Evolutionary conservation across 2,797 vertebrate genomes (phyloP).

Genomic region (Sorex maritimensis): DNA sequence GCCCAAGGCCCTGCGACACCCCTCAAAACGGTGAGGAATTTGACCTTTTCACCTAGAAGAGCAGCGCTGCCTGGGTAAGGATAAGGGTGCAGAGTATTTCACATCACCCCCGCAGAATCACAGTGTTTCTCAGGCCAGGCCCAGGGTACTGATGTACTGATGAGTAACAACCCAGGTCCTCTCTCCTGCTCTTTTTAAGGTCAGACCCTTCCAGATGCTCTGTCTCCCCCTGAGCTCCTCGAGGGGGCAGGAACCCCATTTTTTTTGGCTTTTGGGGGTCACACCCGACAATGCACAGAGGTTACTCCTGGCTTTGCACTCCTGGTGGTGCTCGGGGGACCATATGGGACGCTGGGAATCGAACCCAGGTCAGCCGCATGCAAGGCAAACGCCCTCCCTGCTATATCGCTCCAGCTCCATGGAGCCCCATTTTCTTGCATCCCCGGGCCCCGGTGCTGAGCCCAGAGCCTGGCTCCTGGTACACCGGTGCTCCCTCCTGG

Average conservation of each 20-base stretch:
- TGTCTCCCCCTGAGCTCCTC: slow-evolving; percentile 87
- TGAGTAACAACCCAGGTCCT: slow-evolving; percentile 64
- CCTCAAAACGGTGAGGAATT: too few species aligned
- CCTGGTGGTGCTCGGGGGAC: too few species aligned
- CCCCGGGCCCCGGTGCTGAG: slow-evolving; percentile 84
- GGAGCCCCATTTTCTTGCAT: slow-evolving; percentile 38
- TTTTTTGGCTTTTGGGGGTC: slow-evolving; percentile 41
- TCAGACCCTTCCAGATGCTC: slow-evolving; percentile 72
- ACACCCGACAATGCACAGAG: too few species aligned
- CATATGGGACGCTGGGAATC: too few species aligned
- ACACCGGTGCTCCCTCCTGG: slow-evolving; percentile 78
- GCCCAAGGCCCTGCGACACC: too few species aligned
- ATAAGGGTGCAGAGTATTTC: rapidly evolving
- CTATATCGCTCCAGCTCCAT: too few species aligned
- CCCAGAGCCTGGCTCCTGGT: slow-evolving; percentile 86
- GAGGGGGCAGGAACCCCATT: slow-evolving; percentile 86
- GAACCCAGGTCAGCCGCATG: too few species aligned
- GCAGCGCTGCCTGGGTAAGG: background rate
- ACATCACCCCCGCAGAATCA: background rate
- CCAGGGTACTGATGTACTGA: background rate
- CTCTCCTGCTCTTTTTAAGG: slow-evolving; percentile 36
- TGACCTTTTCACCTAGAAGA: slow-evolving; percentile 39
- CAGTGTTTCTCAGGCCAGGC: background rate
- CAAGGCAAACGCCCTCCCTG: too few species aligned
- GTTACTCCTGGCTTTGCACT: too few species aligned